phyloP scores from a whole-genome alignment of 2,888 invertebrate species.

The Cotesia congregata region DNA sequence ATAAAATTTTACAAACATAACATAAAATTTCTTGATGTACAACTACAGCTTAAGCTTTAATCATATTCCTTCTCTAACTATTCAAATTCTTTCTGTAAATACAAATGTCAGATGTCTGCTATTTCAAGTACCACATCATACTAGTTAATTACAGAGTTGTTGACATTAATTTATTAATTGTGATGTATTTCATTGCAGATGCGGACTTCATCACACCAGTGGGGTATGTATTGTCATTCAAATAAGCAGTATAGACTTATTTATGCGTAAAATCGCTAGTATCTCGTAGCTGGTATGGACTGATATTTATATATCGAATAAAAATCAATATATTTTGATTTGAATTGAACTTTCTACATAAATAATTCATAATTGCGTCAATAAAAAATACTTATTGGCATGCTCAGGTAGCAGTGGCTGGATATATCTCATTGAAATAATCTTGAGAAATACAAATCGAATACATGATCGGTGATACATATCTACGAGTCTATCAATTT shows the following conservation, averaged over 20 bases:
- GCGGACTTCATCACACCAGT: constrained; percentile 22
- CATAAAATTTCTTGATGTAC: too few species aligned
- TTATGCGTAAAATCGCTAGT: not conserved
- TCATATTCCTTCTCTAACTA: not conserved
- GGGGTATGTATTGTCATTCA: constrained; percentile 36
- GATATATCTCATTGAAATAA: not conserved
- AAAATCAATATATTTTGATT: too few species aligned
- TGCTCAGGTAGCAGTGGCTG: not conserved
- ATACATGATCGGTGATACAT: not conserved
- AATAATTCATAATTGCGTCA: not conserved
- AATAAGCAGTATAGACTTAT: not conserved
- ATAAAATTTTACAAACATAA: too few species aligned
- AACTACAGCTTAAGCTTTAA: too few species aligned
- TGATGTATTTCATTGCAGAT: constrained; percentile 41
- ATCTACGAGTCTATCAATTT: not conserved
- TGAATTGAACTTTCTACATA: not conserved
- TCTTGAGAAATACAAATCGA: constrained; percentile 13
- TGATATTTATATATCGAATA: too few species aligned
- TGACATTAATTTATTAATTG: constrained; percentile 1
- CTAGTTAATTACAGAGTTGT: too few species aligned
- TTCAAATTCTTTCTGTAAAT: not conserved
- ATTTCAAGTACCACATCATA: too few species aligned
- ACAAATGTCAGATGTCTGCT: too few species aligned
- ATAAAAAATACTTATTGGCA: not conserved
- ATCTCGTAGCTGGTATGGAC: too few species aligned